Conservation (phyloP, 2,888 invertebrate genomes). For the Agonopterix heracliana region DNA sequence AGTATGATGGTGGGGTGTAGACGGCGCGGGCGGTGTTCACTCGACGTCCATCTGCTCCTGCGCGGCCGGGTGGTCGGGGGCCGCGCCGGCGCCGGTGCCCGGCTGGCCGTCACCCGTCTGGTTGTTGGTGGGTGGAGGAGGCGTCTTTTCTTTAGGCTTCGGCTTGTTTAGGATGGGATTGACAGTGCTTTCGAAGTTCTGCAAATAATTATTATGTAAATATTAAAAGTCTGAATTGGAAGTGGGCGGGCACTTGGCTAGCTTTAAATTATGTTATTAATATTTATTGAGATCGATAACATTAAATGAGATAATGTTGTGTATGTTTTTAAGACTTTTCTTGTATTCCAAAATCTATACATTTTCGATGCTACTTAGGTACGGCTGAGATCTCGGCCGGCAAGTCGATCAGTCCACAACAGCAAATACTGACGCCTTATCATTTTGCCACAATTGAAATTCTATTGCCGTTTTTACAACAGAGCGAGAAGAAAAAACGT, state of each 20-base stretch:
- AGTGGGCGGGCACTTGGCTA: too few relatives aligned
- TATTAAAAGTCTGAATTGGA: too few relatives aligned
- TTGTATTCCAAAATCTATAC: too few relatives aligned
- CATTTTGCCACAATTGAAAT: too few relatives aligned
- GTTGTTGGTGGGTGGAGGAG: conserved; percentile 48
- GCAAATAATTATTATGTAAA: conserved; percentile 27
- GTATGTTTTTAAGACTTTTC: background rate
- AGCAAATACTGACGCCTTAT: too few relatives aligned
- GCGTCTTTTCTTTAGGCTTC: conserved; percentile 85
- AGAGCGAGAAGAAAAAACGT: too few relatives aligned
- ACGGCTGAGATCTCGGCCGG: too few relatives aligned
- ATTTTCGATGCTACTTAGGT: too few relatives aligned
- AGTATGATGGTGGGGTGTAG: conserved; percentile 7
- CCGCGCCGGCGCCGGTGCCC: conserved; percentile 15
- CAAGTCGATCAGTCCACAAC: too few relatives aligned
- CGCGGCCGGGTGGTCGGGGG: conserved; percentile 23
- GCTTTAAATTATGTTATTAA: too few relatives aligned
- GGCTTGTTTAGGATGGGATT: conserved; percentile 92
- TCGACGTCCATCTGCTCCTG: conserved; percentile 71
- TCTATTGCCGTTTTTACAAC: too few relatives aligned
- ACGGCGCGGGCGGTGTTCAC: conserved; percentile 31
- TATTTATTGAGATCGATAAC: too few relatives aligned
- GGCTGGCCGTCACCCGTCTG: conserved; percentile 11
- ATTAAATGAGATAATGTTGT: background rate
- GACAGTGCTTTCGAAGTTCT: conserved; percentile 77